A percentile compares a stretch with the other conserved stretches of the same genome.
These are phyloP conservation scores for Meriones psammophilus DNA, from an alignment of 2,797 vertebrate species.

Conservation along the genomic window DNA sequence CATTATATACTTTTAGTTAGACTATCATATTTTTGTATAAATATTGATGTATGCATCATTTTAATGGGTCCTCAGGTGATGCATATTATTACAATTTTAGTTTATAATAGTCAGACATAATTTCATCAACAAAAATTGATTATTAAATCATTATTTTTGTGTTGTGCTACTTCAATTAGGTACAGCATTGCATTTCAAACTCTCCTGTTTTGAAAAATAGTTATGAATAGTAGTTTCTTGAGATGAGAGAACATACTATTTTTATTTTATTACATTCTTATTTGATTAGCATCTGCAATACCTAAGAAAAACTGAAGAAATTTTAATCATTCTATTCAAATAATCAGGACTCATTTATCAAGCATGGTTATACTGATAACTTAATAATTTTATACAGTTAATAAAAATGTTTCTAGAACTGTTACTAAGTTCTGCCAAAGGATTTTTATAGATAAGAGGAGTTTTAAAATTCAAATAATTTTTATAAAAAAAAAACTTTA, in stretches of 20 bases:
- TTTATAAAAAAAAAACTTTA: constrained; percentile 8
- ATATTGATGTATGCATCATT: constrained; percentile 10
- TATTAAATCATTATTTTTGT: background rate
- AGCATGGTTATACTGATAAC: background rate
- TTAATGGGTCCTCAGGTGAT: constrained; percentile 2
- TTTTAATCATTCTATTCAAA: constrained; percentile 6
- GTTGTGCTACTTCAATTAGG: background rate
- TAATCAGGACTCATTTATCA: constrained; percentile 57
- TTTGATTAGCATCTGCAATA: constrained; percentile 8
- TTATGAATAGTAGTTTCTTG: background rate
- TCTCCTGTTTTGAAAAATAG: background rate
- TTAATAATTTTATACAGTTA: constrained; percentile 40
- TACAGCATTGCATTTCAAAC: background rate
- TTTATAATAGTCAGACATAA: constrained; percentile 16
- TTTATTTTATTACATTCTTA: background rate
- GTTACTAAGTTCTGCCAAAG: background rate
- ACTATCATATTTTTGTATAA: background rate
- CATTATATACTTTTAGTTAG: background rate
- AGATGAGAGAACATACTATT: background rate
- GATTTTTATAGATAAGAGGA: background rate
- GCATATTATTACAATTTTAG: background rate
- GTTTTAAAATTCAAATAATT: constrained; percentile 22
- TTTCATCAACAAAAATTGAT: constrained; percentile 24
- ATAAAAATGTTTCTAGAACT: background rate
- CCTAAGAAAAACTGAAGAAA: background rate